A percentile compares a stretch with the other conserved stretches of the same genome.
Evolutionary conservation across 2,797 vertebrate genomes (phyloP).

Genomic region (Synanceia verrucosa): DNA sequence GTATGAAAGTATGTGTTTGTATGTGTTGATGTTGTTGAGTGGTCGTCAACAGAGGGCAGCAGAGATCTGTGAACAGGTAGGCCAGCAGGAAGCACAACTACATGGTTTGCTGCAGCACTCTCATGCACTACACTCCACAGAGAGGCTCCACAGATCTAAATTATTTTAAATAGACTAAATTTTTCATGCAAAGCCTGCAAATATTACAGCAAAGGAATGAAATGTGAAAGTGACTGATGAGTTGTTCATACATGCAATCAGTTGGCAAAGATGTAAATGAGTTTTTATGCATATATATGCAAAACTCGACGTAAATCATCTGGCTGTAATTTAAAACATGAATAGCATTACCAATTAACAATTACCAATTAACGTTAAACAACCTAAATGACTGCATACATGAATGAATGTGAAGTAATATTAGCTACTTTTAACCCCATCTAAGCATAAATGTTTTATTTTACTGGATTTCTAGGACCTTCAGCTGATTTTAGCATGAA

Average conservation of each 20-base stretch:
- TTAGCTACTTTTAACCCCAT: background rate
- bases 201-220: background rate
- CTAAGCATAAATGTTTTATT: background rate
- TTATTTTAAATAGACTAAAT: background rate
- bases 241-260: background rate
- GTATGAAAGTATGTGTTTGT: background rate
- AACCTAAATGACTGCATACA: background rate
- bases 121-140: background rate
- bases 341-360: background rate
- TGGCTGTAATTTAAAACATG: background rate
- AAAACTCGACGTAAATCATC: background rate
- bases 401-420: background rate
- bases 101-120: background rate
- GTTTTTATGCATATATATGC: background rate
- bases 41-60: slow-evolving; percentile 66
- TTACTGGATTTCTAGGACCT: fast-evolving
- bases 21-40: background rate
- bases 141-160: background rate
- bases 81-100: background rate
- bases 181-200: background rate
- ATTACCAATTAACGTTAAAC: background rate
- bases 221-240: background rate
- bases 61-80: slow-evolving; percentile 38
- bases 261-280: background rate
- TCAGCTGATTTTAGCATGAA: background rate